Percentiles rank a stretch among this genome's conserved stretches.
These are phyloP conservation scores for Prunella strophiata DNA, from an alignment of 2,797 vertebrate genomes.

Conservation along the genomic window DNA sequence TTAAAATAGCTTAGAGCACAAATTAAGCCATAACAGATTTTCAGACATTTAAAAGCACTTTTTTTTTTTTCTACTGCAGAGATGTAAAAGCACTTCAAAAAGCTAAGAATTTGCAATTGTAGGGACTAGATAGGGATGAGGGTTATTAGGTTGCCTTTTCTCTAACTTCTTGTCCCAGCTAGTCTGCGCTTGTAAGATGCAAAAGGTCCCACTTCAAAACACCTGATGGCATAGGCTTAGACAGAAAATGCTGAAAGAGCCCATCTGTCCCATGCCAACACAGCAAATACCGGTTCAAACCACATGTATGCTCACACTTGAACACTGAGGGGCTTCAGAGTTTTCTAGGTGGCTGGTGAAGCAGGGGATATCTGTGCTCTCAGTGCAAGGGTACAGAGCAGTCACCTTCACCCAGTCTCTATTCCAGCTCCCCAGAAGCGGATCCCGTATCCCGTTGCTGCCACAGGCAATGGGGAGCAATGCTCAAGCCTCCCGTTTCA, in stretches of 20 bases:
- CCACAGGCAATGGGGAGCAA: not conserved
- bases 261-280: not conserved
- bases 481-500: slow-evolving; percentile 59
- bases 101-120: not conserved
- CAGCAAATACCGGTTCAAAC: not conserved
- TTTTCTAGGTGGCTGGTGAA: not conserved
- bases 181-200: not conserved
- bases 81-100: not conserved
- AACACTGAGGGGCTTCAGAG: slow-evolving; percentile 13
- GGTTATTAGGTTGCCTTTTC: slow-evolving; percentile 42
- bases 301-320: not conserved
- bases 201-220: slow-evolving; percentile 14
- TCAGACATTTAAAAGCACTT: not conserved
- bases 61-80: not conserved
- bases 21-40: not conserved
- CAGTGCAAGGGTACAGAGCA: not conserved
- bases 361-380: not conserved
- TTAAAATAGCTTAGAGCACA: not conserved
- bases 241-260: not conserved
- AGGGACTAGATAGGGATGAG: not conserved
- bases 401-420: not conserved
- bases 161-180: not conserved
- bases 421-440: not conserved
- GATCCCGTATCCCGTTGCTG: slow-evolving; percentile 15
- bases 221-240: slow-evolving; percentile 2